Base-by-base conservation (phyloP, 2,797 vertebrate species). In the Crenichthys baileyi region DNA sequence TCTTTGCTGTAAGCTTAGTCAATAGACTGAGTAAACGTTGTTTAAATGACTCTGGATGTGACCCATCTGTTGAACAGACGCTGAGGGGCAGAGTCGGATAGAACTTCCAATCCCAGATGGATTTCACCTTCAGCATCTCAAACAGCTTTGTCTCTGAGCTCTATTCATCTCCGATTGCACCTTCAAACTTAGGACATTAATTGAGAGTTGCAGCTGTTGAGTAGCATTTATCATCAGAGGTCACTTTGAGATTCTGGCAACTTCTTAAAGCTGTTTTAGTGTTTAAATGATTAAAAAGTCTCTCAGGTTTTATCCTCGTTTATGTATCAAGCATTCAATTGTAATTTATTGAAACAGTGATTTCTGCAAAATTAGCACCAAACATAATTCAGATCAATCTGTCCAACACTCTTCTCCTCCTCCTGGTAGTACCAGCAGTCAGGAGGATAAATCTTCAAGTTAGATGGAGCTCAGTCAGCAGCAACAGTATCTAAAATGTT, bases 381-480 rank as follows among this genome's bases (percentile, higher is more conserved):
- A 31, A 44, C 20, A 58, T 56, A 24, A 41, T 79, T 78, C 5
- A 83, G 72, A 83, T 63, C 9, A 44, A 44, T 44, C 39, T 44
- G 22, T 15, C 8, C 4, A 41, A 65, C 8, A 65, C 63, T 46
- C 11, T 7, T 46, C 46, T 68, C 41, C 0, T n/a, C 24, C 22
- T 67, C 20, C 36, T 68, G 18, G 20, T 68, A 46, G 22, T 16
- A 15, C 22, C 41, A 44, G 22, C 65, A 68, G 24, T 39, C 65
- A 46, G 24, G 24, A n/a, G 41, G 41, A 44, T 90, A 90, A 91
- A 92, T 92, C 82, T 89, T 80, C 78, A 83, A 86, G 78, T 87
- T 20, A 46, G 75, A 77, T 53, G 75, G 75, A 84, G 85, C 83
- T 83, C 89, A 92, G 91, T 92, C 94, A 95, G 86, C 82, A 8